phyloP scores from a whole-genome alignment of 1,140 invertebrate genomes.

The Drosophila grimshawi region DNA sequence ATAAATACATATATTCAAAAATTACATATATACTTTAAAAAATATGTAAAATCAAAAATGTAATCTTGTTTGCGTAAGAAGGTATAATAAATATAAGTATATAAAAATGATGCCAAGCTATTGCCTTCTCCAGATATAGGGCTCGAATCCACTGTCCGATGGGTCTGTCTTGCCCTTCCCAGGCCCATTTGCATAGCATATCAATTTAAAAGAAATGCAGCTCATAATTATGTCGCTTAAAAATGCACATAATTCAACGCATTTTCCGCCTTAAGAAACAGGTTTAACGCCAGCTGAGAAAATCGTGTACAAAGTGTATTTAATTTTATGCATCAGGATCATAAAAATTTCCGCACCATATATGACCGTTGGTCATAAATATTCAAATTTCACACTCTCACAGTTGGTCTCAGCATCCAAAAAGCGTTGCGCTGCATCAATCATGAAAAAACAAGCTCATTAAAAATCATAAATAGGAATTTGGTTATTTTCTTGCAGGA shows the following conservation, averaged over 20 bases:
- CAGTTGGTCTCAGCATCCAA: conserved; percentile 57
- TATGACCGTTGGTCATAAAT: conserved; percentile 84
- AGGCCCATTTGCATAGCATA: conserved; percentile 63
- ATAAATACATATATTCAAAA: no score
- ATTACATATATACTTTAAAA: no score
- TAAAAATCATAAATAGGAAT: conserved; percentile 71
- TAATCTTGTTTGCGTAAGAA: no score
- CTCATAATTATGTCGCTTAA: conserved; percentile 55
- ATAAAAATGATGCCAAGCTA: no score
- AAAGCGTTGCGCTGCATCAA: conserved; percentile 60
- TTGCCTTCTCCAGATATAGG: no score
- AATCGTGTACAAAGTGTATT: conserved; percentile 23
- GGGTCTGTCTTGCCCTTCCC: conserved; percentile 12
- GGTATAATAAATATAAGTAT: no score
- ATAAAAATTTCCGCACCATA: conserved; percentile 81
- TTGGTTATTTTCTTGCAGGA: conserved; percentile 46
- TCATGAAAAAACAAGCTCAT: conserved; percentile 71
- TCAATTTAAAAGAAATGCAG: conserved; percentile 39
- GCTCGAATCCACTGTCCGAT: background rate
- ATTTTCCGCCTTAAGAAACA: conserved; percentile 70
- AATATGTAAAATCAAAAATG: no score
- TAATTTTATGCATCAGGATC: conserved; percentile 70
- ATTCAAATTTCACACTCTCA: conserved; percentile 72
- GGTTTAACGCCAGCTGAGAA: conserved; percentile 53
- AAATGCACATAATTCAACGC: conserved; percentile 53